Evolutionary conservation across 2,113 vertebrate genomes (phyloP).

Genomic region (Ptyas mucosa): DNA sequence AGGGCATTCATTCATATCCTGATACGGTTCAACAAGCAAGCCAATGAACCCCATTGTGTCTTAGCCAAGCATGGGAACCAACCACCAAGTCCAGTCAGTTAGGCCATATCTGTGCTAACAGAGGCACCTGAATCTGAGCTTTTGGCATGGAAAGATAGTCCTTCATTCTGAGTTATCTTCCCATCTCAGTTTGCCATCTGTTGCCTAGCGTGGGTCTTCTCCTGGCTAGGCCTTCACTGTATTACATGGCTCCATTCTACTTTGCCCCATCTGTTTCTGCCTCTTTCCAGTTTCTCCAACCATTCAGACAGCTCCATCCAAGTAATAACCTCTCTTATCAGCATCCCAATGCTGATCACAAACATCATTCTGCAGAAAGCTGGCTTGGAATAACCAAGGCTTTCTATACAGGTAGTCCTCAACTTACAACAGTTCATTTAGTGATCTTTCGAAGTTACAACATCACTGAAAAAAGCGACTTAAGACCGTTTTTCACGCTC

Average conservation of each 20-base stretch:
- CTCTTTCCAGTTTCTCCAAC: neutral
- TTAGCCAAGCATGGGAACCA: neutral
- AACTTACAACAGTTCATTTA: neutral
- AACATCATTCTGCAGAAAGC: neutral
- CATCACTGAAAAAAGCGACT: neutral
- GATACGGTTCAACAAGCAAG: neutral
- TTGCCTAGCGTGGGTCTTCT: neutral
- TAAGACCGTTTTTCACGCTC: neutral
- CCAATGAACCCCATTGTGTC: neutral
- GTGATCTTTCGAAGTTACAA: neutral
- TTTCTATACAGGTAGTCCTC: neutral
- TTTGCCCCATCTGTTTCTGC: neutral
- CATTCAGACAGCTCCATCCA: neutral
- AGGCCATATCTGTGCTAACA: neutral
- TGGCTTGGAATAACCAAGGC: neutral
- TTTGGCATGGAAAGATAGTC: neutral
- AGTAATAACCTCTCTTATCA: neutral
- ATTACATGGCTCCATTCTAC: neutral
- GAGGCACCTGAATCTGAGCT: neutral
- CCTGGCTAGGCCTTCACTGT: neutral
- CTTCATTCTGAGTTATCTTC: neutral
- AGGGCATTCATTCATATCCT: neutral
- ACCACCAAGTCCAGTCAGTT: neutral
- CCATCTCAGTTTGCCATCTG: neutral
- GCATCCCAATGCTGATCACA: neutral